Conservation (phyloP, 2,888 invertebrate genomes). For the Morpho helenor region DNA sequence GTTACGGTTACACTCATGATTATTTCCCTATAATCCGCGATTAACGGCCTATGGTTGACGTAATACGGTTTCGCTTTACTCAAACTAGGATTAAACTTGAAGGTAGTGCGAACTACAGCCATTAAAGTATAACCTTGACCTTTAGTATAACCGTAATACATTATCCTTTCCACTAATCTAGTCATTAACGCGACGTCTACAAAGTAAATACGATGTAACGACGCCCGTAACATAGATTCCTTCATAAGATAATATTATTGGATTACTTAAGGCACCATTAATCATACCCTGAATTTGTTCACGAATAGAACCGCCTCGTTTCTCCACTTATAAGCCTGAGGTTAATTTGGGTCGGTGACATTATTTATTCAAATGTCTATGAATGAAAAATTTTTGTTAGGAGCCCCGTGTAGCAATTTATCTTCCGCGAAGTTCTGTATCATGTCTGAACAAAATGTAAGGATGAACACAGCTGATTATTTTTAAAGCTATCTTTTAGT, state of each 20-base stretch:
- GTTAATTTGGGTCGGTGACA: constrained; percentile 7
- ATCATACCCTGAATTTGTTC: constrained; percentile 21
- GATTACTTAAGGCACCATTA: constrained; percentile 24
- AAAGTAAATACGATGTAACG: constrained; percentile 17
- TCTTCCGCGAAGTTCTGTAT: too few relatives aligned
- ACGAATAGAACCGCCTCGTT: constrained; percentile 22
- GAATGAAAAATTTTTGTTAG: too few relatives aligned
- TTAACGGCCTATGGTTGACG: too few relatives aligned
- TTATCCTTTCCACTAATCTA: constrained; percentile 1
- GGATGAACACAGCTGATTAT: too few relatives aligned
- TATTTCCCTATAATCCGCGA: too few relatives aligned
- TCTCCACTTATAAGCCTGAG: constrained; percentile 12
- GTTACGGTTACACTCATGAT: too few relatives aligned
- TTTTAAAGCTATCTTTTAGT: too few relatives aligned
- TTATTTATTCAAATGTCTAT: background rate
- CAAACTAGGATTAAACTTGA: too few relatives aligned
- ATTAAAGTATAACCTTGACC: constrained; percentile 1
- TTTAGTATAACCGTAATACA: constrained; percentile 2
- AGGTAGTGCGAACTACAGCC: too few relatives aligned
- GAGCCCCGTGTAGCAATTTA: too few relatives aligned
- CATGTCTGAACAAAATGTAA: too few relatives aligned
- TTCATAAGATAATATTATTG: constrained; percentile 26
- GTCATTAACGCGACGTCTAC: constrained; percentile 5
- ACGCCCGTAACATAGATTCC: constrained; percentile 20
- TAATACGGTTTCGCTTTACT: too few relatives aligned